Conservation (phyloP, 92 coral and sea anemone species). For the Porites cylindrica region DNA sequence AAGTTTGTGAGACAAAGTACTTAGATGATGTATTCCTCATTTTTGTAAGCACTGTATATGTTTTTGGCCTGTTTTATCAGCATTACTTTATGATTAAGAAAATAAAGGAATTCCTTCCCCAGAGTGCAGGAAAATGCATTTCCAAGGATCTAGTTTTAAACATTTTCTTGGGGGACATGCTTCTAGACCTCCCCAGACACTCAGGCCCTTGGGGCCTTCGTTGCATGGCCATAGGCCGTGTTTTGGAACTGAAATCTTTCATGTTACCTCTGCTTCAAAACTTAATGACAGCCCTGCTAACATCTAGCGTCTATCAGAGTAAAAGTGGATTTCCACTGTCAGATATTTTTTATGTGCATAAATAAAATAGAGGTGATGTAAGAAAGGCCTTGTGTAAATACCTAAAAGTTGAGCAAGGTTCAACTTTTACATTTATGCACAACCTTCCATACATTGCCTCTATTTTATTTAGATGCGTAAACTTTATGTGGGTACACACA, state of each 20-base stretch:
- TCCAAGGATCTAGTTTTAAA: background rate
- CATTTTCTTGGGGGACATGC: too few relatives aligned
- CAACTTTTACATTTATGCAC: too few relatives aligned
- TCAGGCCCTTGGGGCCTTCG: background rate
- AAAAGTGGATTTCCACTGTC: too few relatives aligned
- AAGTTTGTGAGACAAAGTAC: constrained; percentile 18
- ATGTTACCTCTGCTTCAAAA: constrained; percentile 4
- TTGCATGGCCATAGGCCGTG: background rate
- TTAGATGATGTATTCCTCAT: background rate
- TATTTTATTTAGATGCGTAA: too few relatives aligned
- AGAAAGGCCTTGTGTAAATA: too few relatives aligned
- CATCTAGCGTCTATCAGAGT: too few relatives aligned
- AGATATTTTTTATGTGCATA: too few relatives aligned
- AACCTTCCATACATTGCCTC: too few relatives aligned
- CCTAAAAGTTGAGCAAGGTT: too few relatives aligned
- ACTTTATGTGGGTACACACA: too few relatives aligned
- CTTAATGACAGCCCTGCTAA: constrained; percentile 19
- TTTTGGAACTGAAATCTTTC: background rate
- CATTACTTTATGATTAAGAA: constrained; percentile 1
- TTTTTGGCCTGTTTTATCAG: background rate
- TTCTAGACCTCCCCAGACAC: too few relatives aligned
- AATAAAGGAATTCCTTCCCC: constrained; percentile 6
- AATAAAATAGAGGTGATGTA: too few relatives aligned
- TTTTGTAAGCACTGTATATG: background rate
- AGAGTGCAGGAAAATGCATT: background rate